Base-by-base conservation (phyloP, 2,888 invertebrate species). In the Xanthorhoe spadicearia region DNA sequence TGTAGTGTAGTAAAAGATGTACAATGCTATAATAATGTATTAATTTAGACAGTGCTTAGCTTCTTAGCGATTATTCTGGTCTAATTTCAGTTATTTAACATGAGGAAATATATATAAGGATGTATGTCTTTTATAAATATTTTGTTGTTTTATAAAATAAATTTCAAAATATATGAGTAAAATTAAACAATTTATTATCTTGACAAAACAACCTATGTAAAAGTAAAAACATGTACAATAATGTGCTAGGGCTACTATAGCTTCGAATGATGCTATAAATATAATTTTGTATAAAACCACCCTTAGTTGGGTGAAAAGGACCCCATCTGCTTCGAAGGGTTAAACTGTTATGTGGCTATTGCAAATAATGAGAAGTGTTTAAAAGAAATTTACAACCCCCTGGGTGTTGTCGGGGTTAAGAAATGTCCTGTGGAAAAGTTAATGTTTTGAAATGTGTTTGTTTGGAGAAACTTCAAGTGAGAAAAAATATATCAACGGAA, bases 261-360 rank as follows among this genome's bases (percentile, higher is more conserved):
- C 4, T 43, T 17, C 17, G 8, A 55, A 8, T 15, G 15, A n/a
- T 5, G 54, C 52, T 66, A 55, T 56, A 17, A n/a, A 19, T 50
- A 19, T 52, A 51, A 61, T 68, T 60, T 0, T 70, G 49, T 83
- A 75, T 66, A 68, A 2, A 38, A 28, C 35, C 43, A 35, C 28
- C 73, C 69, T 75, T 70, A 71, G 32, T 56, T 64, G 75, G 79
- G 77, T 72, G 74, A 72, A 80, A 80, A 73, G 74, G 84, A 83
- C 83, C 90, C 87, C 89, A 87, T 88, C 88, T 89, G 89, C 82
- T 83, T 72, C 81, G 84, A 90, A 88, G 89, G 90, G 90, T 91
- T 88, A 86, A 88, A 86, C 82, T 83, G 88, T 86, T 86, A 89
- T 86, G 87, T 83, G 87, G 87, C 87, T 83, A 87, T 90, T 88